phyloP scores from a whole-genome alignment of 2,888 invertebrate genomes.

The Drosophila meridiana region DNA sequence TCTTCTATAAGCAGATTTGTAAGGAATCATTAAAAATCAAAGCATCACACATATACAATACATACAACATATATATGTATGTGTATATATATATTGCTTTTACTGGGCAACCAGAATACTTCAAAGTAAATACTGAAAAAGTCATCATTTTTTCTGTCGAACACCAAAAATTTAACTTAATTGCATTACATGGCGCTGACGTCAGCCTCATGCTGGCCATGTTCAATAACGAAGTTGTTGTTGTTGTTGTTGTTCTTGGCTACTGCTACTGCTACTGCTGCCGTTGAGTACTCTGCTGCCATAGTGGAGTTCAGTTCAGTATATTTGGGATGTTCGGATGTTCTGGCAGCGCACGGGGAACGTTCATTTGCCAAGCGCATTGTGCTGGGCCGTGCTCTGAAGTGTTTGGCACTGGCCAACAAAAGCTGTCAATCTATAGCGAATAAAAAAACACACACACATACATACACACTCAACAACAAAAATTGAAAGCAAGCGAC shows the following conservation, averaged over 20 bases:
- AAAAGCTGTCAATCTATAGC: conserved; percentile 69
- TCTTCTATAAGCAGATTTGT: conserved; percentile 8
- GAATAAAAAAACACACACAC: conserved; percentile 32
- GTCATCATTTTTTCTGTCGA: conserved; percentile 41
- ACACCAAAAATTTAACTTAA: conserved; percentile 62
- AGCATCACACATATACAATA: conserved; percentile 1
- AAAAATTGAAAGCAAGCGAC: conserved; percentile 17
- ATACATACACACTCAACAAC: not conserved
- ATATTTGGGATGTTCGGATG: conserved; percentile 34
- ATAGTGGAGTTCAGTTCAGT: conserved; percentile 10
- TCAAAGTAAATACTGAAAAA: conserved; percentile 66
- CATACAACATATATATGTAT: not conserved
- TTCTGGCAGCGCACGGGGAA: conserved; percentile 30
- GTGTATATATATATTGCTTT: conserved; percentile 11
- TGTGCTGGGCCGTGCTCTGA: conserved; percentile 61
- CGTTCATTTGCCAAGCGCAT: conserved; percentile 70
- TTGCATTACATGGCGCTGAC: conserved; percentile 58
- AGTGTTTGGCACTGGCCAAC: conserved; percentile 73
- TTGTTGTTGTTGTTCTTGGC: conserved; percentile 7
- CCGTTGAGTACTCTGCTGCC: conserved; percentile 35
- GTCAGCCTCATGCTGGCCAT: conserved; percentile 22
- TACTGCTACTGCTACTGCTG: conserved; percentile 11
- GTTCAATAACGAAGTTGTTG: conserved; percentile 22
- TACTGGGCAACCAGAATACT: conserved; percentile 36
- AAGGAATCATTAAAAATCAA: conserved; percentile 37